Evolutionary conservation across 2,797 vertebrate species (phyloP).

Genomic region (Danio choprae): DNA sequence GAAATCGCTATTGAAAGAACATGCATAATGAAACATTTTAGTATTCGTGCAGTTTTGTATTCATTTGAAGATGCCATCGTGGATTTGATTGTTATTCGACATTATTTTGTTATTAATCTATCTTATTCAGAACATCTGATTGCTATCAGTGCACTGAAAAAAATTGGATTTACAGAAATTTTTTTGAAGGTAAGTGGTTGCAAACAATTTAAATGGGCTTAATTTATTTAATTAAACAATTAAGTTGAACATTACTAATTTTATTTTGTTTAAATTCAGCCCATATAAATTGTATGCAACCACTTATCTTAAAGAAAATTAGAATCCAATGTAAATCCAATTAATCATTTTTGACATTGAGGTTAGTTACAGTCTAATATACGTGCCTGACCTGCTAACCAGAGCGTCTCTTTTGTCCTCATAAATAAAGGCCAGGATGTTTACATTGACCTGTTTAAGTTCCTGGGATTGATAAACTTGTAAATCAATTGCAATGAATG

Average conservation of each 20-base stretch:
- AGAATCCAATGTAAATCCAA: too few species aligned
- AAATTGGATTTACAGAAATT: not conserved
- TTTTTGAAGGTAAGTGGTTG: too few species aligned
- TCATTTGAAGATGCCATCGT: not conserved
- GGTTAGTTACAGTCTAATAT: not conserved
- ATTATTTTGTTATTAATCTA: conserved; percentile 7
- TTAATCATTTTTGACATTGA: not conserved
- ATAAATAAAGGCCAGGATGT: conserved; percentile 9
- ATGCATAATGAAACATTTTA: not conserved
- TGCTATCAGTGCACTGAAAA: not conserved
- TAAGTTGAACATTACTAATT: too few species aligned
- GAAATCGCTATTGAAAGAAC: not conserved
- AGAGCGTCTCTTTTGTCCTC: not conserved
- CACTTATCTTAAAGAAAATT: too few species aligned
- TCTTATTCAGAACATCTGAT: not conserved
- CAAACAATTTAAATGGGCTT: too few species aligned
- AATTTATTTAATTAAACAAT: too few species aligned
- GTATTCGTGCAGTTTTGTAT: not conserved
- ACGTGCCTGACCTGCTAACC: conserved; percentile 12
- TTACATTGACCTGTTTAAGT: not conserved
- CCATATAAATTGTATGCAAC: too few species aligned
- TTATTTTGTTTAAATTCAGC: too few species aligned
- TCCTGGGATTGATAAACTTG: not conserved
- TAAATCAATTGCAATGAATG: too few species aligned
- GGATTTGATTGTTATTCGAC: not conserved